Base-by-base conservation (phyloP, 1,140 invertebrate species). In the Helicoverpa zea region DNA sequence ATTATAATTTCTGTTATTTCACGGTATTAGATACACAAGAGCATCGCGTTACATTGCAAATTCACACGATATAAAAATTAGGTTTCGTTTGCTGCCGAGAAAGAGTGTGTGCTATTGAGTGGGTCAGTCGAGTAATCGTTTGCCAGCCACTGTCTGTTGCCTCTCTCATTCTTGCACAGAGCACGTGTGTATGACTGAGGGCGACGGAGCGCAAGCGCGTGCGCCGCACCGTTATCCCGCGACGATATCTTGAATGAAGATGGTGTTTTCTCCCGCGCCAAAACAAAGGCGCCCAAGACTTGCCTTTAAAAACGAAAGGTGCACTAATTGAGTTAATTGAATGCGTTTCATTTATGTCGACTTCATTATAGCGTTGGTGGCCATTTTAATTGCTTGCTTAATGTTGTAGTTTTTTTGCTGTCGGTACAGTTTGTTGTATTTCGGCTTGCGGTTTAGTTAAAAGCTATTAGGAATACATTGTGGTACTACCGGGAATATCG, bases 81-180 rank as follows among this genome's bases (percentile, higher is more conserved):
- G 94, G 93, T 95, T 92, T 89, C 91, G 88, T 89, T 91, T 87
- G 89, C 84, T 89, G 84, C 84, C 89, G 89, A 93, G 92, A 94
- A 93, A 94, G 91, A 93, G 90, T 92, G 89, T 92, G 88, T 87
- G 86, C 89, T 83, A 85, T 88, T 93, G 92, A 95, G 92, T 95
- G 94, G 94, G 94, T 95, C 94, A 95, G 90, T 95, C 93, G 94
- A 94, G 93, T 94, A 94, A 92, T 91, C 84, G 88, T 87, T 90
- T 90, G 90, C 88, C 84, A 86, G 86, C 87, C 85, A 84, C 85
- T 83, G 87, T 89, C 86, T 88, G 85, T 66, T 80, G 61, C 51
- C 64, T 54, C 66, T 88, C 79, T 87, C 92, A 82, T 81, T 88
- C 81, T 84, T 76, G 61, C 83, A 51, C 72, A n/a, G n/a, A 3